These are phyloP conservation scores for Teleiodes luculella DNA, from an alignment of 2,888 invertebrate species.

Conservation along the genomic window DNA sequence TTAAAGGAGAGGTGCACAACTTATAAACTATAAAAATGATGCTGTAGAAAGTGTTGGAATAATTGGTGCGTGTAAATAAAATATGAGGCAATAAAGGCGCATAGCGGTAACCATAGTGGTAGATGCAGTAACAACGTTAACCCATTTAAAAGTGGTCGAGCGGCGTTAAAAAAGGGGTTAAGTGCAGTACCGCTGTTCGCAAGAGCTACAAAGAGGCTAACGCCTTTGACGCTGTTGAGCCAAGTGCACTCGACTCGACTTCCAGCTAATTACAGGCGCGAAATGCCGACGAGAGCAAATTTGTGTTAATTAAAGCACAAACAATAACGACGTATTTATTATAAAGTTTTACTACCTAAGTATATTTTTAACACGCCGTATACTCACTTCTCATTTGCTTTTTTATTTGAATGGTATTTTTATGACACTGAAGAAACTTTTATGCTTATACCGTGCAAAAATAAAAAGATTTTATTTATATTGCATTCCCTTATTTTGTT, in stretches of 20 bases:
- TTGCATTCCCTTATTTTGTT: too few relatives aligned
- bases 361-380: too few relatives aligned
- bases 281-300: background rate
- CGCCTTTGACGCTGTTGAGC: constrained; percentile 22
- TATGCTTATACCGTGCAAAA: too few relatives aligned
- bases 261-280: constrained; percentile 19
- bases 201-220: constrained; percentile 25
- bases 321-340: background rate
- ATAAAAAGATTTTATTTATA: too few relatives aligned
- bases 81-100: background rate
- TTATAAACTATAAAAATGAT: too few relatives aligned
- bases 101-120: background rate
- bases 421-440: too few relatives aligned
- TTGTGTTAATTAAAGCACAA: background rate
- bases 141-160: constrained; percentile 6
- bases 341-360: background rate
- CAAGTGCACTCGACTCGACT: constrained; percentile 20
- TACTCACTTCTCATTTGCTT: too few relatives aligned
- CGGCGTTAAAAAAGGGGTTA: constrained; percentile 2
- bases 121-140: background rate
- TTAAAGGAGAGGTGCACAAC: too few relatives aligned
- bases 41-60: too few relatives aligned
- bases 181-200: background rate
- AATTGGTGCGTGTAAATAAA: too few relatives aligned
- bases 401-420: too few relatives aligned